phyloP scores from a whole-genome alignment of 2,888 invertebrate genomes.

The Pachliopta kotzebuea region DNA sequence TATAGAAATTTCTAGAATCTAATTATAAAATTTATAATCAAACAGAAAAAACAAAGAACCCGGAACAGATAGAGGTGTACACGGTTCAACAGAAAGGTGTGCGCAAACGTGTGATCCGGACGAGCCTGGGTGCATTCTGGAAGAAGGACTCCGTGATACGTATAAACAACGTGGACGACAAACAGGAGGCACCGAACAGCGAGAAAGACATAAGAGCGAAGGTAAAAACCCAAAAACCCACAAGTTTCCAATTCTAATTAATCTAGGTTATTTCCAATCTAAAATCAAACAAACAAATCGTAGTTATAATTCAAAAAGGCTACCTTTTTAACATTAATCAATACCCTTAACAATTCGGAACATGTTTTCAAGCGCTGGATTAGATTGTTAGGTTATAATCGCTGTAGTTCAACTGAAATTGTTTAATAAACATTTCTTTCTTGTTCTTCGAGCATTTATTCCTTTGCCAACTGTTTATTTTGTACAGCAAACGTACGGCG shows the following conservation, averaged over 20 bases:
- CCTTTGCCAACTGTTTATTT: slow-evolving; percentile 19
- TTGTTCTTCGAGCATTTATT: slow-evolving; percentile 20
- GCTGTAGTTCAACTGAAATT: slow-evolving; percentile 13
- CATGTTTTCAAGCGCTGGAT: slow-evolving; percentile 1
- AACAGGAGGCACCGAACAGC: slow-evolving; percentile 83
- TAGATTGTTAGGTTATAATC: slow-evolving; percentile 5
- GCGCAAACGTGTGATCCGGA: slow-evolving; percentile 81
- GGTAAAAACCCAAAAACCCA: slow-evolving; percentile 59
- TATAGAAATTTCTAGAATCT: too few relatives aligned
- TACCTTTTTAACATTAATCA: too few relatives aligned
- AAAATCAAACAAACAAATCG: too few relatives aligned
- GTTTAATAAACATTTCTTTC: slow-evolving; percentile 29
- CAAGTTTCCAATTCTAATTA: slow-evolving; percentile 64
- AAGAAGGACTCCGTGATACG: slow-evolving; percentile 83
- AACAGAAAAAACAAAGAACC: slow-evolving; percentile 87
- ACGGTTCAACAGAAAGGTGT: slow-evolving; percentile 82
- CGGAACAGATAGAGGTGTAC: slow-evolving; percentile 85
- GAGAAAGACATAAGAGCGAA: slow-evolving; percentile 86
- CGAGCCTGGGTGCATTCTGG: slow-evolving; percentile 85
- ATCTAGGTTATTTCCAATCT: not conserved
- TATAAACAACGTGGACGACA: slow-evolving; percentile 87
- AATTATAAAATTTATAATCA: too few relatives aligned
- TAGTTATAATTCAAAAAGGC: not conserved
- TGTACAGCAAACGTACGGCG: slow-evolving; percentile 2
- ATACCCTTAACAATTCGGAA: slow-evolving; percentile 8